A percentile compares a stretch with the other conserved stretches of the same genome.
Evolutionary conservation across 1,140 invertebrate genomes (phyloP).

Genomic region (Orius insidiosus): DNA sequence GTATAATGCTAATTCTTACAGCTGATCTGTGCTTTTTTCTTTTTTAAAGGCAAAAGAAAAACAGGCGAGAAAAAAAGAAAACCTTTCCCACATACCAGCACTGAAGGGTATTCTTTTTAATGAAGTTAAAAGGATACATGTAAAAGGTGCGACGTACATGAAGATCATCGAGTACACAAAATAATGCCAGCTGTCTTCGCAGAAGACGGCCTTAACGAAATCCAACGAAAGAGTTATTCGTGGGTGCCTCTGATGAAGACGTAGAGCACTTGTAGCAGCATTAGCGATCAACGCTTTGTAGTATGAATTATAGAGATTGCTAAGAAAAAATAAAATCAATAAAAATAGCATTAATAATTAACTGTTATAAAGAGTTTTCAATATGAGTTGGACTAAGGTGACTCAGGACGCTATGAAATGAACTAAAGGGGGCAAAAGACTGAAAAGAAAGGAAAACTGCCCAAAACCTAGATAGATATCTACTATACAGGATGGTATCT

Average conservation of each 20-base stretch:
- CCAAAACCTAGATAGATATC: too few species aligned
- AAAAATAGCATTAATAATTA: background rate
- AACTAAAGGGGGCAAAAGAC: too few species aligned
- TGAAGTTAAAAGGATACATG: constrained; percentile 54
- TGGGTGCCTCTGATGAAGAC: constrained; percentile 83
- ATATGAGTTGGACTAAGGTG: background rate
- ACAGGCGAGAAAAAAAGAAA: background rate
- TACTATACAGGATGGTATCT: too few species aligned
- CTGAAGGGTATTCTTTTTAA: background rate
- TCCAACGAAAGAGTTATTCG: constrained; percentile 58
- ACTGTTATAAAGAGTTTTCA: background rate
- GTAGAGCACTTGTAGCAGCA: constrained; percentile 80
- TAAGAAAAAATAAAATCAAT: constrained; percentile 29
- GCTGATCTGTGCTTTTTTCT: too few species aligned
- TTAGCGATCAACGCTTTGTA: constrained; percentile 79
- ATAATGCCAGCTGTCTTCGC: constrained; percentile 94
- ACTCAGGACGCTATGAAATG: too few species aligned
- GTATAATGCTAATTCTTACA: too few species aligned
- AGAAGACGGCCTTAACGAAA: constrained; percentile 58
- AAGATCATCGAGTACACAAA: constrained; percentile 88
- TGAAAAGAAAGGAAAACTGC: too few species aligned
- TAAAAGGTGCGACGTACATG: constrained; percentile 69
- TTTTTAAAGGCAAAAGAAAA: too few species aligned
- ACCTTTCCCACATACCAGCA: background rate
- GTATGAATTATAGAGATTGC: constrained; percentile 67